Base-by-base conservation (phyloP, 30 jellyfish, hydroid and myxozoan species). In the Turritopsis rubra region DNA sequence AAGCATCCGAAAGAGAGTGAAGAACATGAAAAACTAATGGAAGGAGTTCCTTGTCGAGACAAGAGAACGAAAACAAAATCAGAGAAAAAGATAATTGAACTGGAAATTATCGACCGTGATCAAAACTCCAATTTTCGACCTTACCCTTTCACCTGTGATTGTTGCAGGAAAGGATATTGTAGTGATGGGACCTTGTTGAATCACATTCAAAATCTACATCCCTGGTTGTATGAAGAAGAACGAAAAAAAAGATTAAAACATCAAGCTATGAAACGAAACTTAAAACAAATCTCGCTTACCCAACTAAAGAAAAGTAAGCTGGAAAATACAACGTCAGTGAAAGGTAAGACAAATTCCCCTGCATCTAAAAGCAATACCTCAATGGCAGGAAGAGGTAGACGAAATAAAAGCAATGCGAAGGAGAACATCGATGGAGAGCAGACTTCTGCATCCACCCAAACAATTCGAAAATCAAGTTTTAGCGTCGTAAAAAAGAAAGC, bases 91-190 rank as follows among this genome's bases (percentile, higher is more conserved):
- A 19, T n/a, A 0, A 22, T 68, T 19, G 30, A 23, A 27, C 77
- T 27, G 16, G 77, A 23, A 0, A 27, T 1, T 68, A 9, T 68
- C 17, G 77, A 68, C 0, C 77, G 28, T 68, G 77, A 23, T n/a
- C 77, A 28, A 13, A 21, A 28, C 18, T 29, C 82, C 20, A 74
- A 26, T n/a, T 16, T 41, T n/a, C 28, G 71, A 70, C 88, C 88
- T 26, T 82, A 82, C 60, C 88, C 88, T 29, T 71, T 25, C 86
- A 66, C 72, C 21, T 82, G 88, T 68, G 20, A 66, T 8, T 85
- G 71, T 25, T 82, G 88, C 83, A 54, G 72, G 73, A 68, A 70
- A n/a, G 88, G 88, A 8, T 82, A 25, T 68, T 82, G n/a, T 52
- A 71, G 31, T 16, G 21, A 19, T 16, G 25, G 85, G 4, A 25